Evolutionary conservation across 2,888 invertebrate genomes (phyloP).

Genomic region (Phymatocera aterrima): DNA sequence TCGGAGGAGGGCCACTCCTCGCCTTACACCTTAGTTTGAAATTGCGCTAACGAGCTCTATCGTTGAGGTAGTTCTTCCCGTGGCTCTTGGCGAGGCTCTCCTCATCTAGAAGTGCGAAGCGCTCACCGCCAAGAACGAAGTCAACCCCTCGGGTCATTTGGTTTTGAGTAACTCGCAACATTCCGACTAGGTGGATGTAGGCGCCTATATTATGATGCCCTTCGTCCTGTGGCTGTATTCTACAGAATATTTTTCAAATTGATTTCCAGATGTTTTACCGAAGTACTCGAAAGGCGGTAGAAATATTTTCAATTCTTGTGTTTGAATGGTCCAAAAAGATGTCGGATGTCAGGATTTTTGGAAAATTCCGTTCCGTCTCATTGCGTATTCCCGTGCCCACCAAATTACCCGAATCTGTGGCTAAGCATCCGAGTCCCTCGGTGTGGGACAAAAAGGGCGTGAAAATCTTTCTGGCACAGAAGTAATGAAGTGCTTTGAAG

Average conservation of each 20-base stretch:
- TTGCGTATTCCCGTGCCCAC: background rate
- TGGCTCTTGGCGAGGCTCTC: constrained; percentile 14
- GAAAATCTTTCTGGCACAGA: constrained; percentile 30
- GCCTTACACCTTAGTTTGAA: background rate
- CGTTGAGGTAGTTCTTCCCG: constrained; percentile 16
- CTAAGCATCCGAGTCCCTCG: constrained; percentile 39
- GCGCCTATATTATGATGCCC: background rate
- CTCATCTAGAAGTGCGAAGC: constrained; percentile 23
- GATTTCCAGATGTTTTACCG: background rate
- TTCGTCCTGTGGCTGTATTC: background rate
- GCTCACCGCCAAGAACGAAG: constrained; percentile 28
- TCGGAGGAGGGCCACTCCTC: background rate
- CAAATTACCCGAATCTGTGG: constrained; percentile 43
- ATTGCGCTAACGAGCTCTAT: constrained; percentile 34
- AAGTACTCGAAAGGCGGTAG: background rate
- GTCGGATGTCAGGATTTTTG: constrained; percentile 1
- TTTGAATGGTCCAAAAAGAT: background rate
- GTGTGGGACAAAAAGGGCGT: constrained; percentile 28
- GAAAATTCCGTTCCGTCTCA: constrained; percentile 27
- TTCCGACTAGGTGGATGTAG: background rate
- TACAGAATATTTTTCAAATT: background rate
- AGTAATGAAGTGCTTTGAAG: constrained; percentile 44
- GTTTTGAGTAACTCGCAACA: background rate
- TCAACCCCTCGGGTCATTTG: constrained; percentile 30
- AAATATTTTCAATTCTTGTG: background rate